Conservation (phyloP, 2,113 vertebrate species). For the Pteruthius melanotis region DNA sequence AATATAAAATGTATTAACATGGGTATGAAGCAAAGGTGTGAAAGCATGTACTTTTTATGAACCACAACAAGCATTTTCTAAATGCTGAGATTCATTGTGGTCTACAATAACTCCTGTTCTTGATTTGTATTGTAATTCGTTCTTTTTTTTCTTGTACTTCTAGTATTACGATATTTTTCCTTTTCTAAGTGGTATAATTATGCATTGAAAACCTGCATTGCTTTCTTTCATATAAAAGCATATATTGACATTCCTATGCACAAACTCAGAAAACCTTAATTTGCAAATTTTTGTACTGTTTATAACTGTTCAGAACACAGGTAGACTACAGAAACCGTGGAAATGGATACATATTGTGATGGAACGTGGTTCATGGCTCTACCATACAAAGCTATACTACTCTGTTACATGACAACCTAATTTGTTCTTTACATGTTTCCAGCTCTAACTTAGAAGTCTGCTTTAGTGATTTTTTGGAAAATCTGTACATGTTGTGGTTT, state of each 20-base stretch:
- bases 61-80: background rate
- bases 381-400: background rate
- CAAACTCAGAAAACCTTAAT: background rate
- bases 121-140: background rate
- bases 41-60: background rate
- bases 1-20: background rate
- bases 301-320: background rate
- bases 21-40: background rate
- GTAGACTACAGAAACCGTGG: background rate
- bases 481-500: conserved; percentile 57
- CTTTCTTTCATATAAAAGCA: background rate
- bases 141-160: background rate
- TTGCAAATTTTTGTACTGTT: background rate
- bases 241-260: background rate
- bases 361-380: background rate
- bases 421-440: conserved; percentile 33
- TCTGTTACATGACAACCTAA: conserved; percentile 15
- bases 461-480: conserved; percentile 50
- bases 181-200: background rate
- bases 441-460: background rate
- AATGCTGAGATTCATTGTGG: background rate
- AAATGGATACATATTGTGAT: background rate
- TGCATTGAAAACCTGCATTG: background rate
- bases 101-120: background rate
- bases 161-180: background rate